Evolutionary conservation across 2,888 invertebrate genomes (phyloP), one percentile per base, ranked within the genome.

Genomic region (Dyspetes luteomarginatus): DNA sequence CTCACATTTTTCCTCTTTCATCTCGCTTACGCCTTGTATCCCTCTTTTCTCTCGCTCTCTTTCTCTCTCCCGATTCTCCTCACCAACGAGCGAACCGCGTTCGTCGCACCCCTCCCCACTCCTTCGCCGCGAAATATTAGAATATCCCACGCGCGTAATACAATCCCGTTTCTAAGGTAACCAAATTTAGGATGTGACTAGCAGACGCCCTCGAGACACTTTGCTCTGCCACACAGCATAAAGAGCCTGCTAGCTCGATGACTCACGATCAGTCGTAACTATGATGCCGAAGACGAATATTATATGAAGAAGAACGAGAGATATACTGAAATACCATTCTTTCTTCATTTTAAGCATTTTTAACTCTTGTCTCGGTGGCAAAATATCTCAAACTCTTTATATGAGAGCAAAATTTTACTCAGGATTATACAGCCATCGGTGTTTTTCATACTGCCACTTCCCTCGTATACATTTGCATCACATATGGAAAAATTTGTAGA

Each of bases 131-230:
- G 73, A 83, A 82, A 81, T 82, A 82, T 80, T 87, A 89, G 88
- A 88, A 88, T 88, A 89, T 86, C 89, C 89, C 89, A 90, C 89
- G 89, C 89, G 88, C 89, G 91, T 91, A 91, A 91, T 86, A 90
- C 89, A 90, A 91, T 91, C 91, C 90, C 87, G 85, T 83, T 86
- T 82, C 85, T 87, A 87, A 86, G 89, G 89, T 90, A 88, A 90
- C 91, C 91, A 91, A 91, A 91, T 91, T 91, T 91, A 91, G 91
- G 87, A 85, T 87, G 86, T 87, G 88, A 89, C 89, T 88, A 87
- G 88, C 88, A 90, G 90, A 90, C 90, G 90, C 90, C 87, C 87
- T 90, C 90, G 90, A 90, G 90, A 89, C 89, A 87, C 86, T 83
- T 84, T 56, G 74, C 74, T n/a, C n/a, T 55, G 73, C 73, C 56